A percentile compares a stretch with the other conserved stretches of the same genome.
Conservation (phyloP, 2,797 vertebrate genomes). For the Helostoma temminkii region DNA sequence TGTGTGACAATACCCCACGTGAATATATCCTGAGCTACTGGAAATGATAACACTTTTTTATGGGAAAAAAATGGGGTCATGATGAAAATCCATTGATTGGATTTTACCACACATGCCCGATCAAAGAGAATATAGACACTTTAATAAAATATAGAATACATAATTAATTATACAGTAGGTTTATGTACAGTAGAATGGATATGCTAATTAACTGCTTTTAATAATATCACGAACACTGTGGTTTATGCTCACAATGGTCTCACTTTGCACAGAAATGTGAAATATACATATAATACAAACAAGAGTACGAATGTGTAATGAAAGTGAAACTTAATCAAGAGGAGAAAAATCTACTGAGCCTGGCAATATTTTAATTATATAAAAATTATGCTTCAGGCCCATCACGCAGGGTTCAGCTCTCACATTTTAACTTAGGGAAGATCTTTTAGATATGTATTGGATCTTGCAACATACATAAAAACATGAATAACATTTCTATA, state of each 20-base stretch:
- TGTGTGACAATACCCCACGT: not conserved
- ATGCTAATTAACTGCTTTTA: constrained; percentile 78
- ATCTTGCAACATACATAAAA: constrained; percentile 63
- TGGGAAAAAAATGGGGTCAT: constrained; percentile 12
- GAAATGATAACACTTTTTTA: not conserved
- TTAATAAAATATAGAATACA: constrained; percentile 87
- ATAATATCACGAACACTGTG: constrained; percentile 70
- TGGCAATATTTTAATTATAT: constrained; percentile 62
- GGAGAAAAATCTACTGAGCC: constrained; percentile 38
- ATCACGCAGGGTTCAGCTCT: constrained; percentile 32
- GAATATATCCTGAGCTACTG: constrained; percentile 7
- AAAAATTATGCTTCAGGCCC: constrained; percentile 54
- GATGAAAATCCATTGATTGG: constrained; percentile 64
- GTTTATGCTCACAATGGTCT: constrained; percentile 67
- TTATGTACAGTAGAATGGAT: constrained; percentile 80
- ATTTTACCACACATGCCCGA: constrained; percentile 76
- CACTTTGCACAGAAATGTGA: constrained; percentile 67
- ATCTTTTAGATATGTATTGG: constrained; percentile 65
- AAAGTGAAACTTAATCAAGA: constrained; percentile 44
- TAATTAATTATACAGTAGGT: constrained; percentile 82
- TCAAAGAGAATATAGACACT: constrained; percentile 87
- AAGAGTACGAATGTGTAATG: constrained; percentile 39
- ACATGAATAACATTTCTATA: constrained; percentile 73
- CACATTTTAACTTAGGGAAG: constrained; percentile 53
- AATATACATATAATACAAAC: constrained; percentile 67